Base-by-base conservation (phyloP, 2,113 vertebrate species). In the Seriola quinqueradiata region DNA sequence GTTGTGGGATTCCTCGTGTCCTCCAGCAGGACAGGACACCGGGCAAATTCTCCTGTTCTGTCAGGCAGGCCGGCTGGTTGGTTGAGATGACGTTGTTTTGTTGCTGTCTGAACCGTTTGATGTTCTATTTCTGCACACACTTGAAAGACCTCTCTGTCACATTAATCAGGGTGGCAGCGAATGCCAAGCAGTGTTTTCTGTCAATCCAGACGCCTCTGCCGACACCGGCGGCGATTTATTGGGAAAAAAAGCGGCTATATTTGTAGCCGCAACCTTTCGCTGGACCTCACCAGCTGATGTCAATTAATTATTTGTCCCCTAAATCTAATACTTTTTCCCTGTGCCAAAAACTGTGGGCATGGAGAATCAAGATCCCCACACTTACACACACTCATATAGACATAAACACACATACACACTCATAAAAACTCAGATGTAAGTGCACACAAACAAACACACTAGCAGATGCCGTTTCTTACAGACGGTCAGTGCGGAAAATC, bases 221-320 rank as follows among this genome's bases (percentile, higher is more conserved):
- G 50, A 32, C 70, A 69, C 58, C 59, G 11, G 60, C 86, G 42
- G 89, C 76, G 87, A 95, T 95, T 96, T 94, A 95, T 94, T 92
- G 87, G 73, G 69, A 52, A 74, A 90, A 91, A 93, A 90, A 91
- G 68, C 4, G 4, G 79, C 94, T 96, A 96, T 97, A 95, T 96
- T 95, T 96, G 93, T 85, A 91, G 88, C 79, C 0, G 82, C 94
- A 96, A 96, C 92, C 92, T 95, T 96, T 95, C 77, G 87, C 93
- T 79, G 84, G 92, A 92, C 92, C 87, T 69, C 78, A 72, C 91
- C 90, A 95, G 93, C 95, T 95, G 94, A 96, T 93, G 91, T 95
- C 95, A 95, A 92, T 93, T 96, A 96, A 96, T 96, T 96, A 97
- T 96, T 96, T 95, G 94, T 92, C 95, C 95, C 92, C 89, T 83